These are phyloP conservation scores for Drosophila arawakana DNA, from an alignment of 1,140 invertebrate genomes.

Conservation along the genomic window DNA sequence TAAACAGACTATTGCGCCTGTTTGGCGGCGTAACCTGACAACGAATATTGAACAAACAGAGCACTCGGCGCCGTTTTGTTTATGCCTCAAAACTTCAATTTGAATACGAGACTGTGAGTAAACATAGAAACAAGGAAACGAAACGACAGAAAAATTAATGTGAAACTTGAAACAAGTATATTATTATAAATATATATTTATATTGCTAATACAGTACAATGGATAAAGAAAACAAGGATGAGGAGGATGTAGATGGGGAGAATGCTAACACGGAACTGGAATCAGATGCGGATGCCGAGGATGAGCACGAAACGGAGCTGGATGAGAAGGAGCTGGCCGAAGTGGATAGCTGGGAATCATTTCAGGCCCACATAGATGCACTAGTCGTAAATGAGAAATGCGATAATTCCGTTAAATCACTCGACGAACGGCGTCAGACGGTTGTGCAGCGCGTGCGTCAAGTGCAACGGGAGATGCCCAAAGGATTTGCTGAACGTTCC, in stretches of 20 bases:
- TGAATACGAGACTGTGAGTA: not conserved
- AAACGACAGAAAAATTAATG: not conserved
- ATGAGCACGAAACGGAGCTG: slow-evolving; percentile 23
- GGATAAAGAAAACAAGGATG: slow-evolving; percentile 44
- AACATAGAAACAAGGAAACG: not conserved
- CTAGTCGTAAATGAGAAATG: slow-evolving; percentile 55
- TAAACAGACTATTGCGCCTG: not conserved
- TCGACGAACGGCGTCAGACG: slow-evolving; percentile 52
- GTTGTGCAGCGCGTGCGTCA: slow-evolving; percentile 48
- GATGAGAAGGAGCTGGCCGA: slow-evolving; percentile 27
- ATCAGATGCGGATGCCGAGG: slow-evolving; percentile 20
- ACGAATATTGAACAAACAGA: slow-evolving; percentile 2
- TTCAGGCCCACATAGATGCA: slow-evolving; percentile 59
- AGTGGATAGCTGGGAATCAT: slow-evolving; percentile 61
- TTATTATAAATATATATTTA: slow-evolving; percentile 6
- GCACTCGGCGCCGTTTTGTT: not conserved
- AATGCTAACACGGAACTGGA: slow-evolving; percentile 25
- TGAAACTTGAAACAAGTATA: slow-evolving; percentile 2
- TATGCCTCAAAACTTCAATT: not conserved
- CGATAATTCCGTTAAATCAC: slow-evolving; percentile 33
- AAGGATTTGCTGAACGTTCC: slow-evolving; percentile 44
- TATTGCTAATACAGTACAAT: slow-evolving; percentile 12
- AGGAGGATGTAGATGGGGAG: slow-evolving; percentile 60
- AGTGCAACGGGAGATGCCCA: slow-evolving; percentile 50
- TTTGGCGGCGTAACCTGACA: not conserved